These are phyloP conservation scores for Phalloptychus januarius DNA, from an alignment of 2,797 vertebrate genomes.

Conservation along the genomic window DNA sequence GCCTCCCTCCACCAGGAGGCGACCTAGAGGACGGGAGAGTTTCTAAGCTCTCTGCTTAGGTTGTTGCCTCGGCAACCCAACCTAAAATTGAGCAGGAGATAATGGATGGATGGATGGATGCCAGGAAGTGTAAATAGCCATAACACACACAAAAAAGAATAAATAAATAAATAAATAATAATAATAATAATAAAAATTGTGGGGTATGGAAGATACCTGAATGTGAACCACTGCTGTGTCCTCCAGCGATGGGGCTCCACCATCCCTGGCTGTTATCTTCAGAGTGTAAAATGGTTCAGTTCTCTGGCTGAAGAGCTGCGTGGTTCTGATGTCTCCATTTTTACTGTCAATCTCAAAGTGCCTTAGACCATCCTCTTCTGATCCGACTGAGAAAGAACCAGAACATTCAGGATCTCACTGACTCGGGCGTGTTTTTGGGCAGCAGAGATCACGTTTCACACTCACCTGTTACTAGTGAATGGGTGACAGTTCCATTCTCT, in stretches of 20 bases:
- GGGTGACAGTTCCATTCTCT: constrained; percentile 84
- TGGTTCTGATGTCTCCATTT: constrained; percentile 87
- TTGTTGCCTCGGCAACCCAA: background rate
- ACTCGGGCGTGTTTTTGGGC: background rate
- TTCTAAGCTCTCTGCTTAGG: background rate
- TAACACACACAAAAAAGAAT: no score
- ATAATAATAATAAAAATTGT: no score
- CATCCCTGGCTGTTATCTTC: constrained; percentile 82
- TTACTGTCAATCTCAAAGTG: constrained; percentile 87
- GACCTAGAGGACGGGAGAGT: background rate
- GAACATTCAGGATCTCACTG: background rate
- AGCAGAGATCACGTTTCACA: no score
- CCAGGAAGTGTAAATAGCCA: background rate
- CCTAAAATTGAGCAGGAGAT: background rate
- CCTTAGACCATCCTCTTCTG: constrained; percentile 62
- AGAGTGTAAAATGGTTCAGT: constrained; percentile 78
- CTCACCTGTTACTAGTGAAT: constrained; percentile 86
- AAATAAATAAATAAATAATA: no score
- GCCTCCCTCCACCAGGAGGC: background rate
- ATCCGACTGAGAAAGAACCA: constrained; percentile 17
- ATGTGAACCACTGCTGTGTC: constrained; percentile 81
- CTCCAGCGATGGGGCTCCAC: constrained; percentile 79
- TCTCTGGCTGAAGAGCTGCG: constrained; percentile 70
- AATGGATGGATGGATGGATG: background rate
- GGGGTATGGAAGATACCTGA: constrained; percentile 77